Conservation (phyloP, 2,797 vertebrate species). For the Catamblyrhynchus diadema region DNA sequence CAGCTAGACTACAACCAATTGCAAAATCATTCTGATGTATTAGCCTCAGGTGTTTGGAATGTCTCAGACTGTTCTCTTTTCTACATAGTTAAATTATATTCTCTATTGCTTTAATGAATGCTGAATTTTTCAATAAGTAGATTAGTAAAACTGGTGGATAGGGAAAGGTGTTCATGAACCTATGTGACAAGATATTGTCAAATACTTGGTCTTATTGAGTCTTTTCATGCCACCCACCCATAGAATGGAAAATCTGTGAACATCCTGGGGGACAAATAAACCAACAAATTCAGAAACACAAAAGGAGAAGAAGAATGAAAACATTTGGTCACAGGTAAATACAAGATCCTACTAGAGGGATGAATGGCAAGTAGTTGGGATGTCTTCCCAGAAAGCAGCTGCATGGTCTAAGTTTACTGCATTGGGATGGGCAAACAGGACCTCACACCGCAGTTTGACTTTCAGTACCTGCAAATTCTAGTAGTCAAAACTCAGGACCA, state of each 20-base stretch:
- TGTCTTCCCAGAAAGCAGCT: not conserved
- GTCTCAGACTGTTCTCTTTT: not conserved
- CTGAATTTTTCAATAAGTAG: not conserved
- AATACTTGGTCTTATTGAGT: not conserved
- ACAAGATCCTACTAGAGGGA: not conserved
- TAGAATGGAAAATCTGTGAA: not conserved
- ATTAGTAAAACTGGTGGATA: not conserved
- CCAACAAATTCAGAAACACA: not conserved
- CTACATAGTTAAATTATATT: not conserved
- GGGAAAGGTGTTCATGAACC: not conserved
- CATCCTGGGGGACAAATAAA: not conserved
- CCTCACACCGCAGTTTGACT: not conserved
- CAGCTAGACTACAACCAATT: not conserved
- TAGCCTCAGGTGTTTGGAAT: not conserved
- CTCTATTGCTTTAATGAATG: not conserved
- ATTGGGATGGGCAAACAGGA: not conserved
- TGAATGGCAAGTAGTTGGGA: not conserved
- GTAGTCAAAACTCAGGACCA: not conserved
- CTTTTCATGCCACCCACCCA: not conserved
- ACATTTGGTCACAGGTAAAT: not conserved
- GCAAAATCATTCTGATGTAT: not conserved
- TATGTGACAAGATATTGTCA: not conserved
- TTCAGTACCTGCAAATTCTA: not conserved
- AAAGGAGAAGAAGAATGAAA: not conserved
- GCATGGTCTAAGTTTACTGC: not conserved